phyloP scores from a whole-genome alignment of 2,888 invertebrate species.

The Caenorhabditis panamensis region DNA sequence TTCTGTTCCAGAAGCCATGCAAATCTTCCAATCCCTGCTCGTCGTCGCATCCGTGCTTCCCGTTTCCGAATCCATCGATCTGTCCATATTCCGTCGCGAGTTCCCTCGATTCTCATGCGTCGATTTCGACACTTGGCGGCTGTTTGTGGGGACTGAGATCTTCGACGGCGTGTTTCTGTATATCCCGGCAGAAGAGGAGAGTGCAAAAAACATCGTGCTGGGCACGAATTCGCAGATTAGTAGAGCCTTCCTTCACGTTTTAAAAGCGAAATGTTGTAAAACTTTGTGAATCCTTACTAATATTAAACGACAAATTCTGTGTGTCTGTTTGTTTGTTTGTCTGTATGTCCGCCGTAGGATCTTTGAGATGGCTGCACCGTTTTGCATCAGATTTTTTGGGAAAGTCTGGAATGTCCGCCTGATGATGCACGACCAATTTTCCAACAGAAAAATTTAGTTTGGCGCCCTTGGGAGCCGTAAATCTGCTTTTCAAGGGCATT shows the following conservation, averaged over 20 bases:
- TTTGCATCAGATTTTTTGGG: too few relatives aligned
- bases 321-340: too few relatives aligned
- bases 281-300: too few relatives aligned
- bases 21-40: slow-evolving; percentile 29
- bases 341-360: too few relatives aligned
- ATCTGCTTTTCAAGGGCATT: too few relatives aligned
- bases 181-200: slow-evolving; percentile 9
- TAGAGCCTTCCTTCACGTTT: neutral
- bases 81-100: slow-evolving; percentile 30
- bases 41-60: neutral
- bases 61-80: neutral
- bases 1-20: slow-evolving; percentile 24
- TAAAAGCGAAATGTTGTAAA: slow-evolving; percentile 14
- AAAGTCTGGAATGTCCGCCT: too few relatives aligned
- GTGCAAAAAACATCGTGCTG: neutral
- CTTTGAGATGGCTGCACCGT: too few relatives aligned
- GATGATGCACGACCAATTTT: too few relatives aligned
- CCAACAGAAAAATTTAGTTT: too few relatives aligned
- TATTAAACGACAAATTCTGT: too few relatives aligned
- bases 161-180: slow-evolving; percentile 26
- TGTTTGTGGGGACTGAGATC: slow-evolving; percentile 27
- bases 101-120: slow-evolving; percentile 31
- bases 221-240: neutral
- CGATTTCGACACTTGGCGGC: slow-evolving; percentile 49
- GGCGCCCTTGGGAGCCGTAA: too few relatives aligned